phyloP scores from a whole-genome alignment of 2,113 vertebrate genomes.

The Lasiurus borealis region DNA sequence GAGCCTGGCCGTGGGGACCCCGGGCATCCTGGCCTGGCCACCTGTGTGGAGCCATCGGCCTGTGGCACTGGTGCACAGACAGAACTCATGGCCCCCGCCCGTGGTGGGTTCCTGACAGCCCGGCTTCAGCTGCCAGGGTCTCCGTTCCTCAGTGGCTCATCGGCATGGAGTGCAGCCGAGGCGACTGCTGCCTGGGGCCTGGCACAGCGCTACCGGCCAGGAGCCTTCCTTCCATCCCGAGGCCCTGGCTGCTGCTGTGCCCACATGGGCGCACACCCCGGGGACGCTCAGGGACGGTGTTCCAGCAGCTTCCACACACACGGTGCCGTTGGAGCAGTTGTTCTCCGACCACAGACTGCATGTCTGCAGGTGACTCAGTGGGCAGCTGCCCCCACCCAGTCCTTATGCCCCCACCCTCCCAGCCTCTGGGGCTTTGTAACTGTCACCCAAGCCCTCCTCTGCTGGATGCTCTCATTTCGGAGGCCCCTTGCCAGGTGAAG shows the following conservation, averaged over 20 bases:
- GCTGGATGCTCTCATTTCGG: fast-evolving
- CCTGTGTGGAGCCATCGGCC: neutral
- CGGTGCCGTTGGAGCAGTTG: neutral
- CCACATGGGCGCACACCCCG: neutral
- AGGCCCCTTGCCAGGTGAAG: neutral
- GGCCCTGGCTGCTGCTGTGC: neutral
- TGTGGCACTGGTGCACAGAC: neutral
- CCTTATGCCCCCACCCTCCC: neutral
- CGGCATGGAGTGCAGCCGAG: neutral
- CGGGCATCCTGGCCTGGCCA: neutral
- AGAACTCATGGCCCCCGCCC: neutral
- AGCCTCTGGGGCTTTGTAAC: neutral
- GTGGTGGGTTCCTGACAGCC: fast-evolving
- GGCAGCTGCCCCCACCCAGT: neutral
- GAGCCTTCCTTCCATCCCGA: neutral
- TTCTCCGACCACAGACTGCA: neutral
- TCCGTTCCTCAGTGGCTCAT: fast-evolving
- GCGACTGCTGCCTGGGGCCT: fast-evolving
- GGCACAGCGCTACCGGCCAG: neutral
- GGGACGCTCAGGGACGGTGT: neutral
- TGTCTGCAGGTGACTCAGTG: neutral
- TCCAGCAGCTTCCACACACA: fast-evolving
- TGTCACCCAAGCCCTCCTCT: neutral
- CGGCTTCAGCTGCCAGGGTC: fast-evolving
- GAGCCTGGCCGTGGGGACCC: fast-evolving